A percentile compares a stretch with the other conserved stretches of the same genome.
phyloP scores from a whole-genome alignment of 2,113 vertebrate genomes.

The Oriolus oriolus region DNA sequence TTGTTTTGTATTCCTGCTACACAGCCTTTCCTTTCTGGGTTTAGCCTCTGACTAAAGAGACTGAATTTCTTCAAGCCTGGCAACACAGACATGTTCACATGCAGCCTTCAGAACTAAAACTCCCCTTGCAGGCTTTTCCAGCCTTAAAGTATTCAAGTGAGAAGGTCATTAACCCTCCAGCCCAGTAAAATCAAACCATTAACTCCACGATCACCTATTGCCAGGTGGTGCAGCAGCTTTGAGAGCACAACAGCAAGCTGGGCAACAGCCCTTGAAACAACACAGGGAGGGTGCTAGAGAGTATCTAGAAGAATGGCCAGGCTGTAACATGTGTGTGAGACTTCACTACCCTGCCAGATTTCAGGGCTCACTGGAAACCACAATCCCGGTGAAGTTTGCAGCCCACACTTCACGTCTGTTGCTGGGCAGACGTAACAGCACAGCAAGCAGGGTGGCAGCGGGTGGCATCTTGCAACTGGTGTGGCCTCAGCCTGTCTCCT shows the following conservation, averaged over 20 bases:
- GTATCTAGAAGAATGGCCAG: background rate
- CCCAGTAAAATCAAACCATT: background rate
- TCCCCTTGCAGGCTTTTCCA: background rate
- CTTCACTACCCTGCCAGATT: background rate
- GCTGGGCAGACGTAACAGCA: fast-evolving
- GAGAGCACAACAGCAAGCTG: background rate
- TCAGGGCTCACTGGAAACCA: background rate
- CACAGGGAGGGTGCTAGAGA: background rate
- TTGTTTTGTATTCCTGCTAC: background rate
- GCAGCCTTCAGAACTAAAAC: background rate
- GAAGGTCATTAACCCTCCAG: background rate
- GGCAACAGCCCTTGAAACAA: background rate
- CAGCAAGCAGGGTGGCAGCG: background rate
- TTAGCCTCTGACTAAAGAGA: background rate
- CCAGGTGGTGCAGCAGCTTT: background rate
- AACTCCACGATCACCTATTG: background rate
- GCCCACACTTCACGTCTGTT: background rate
- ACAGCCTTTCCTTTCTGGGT: background rate
- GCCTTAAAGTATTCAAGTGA: background rate
- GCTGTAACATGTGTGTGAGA: background rate
- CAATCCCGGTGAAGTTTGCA: fast-evolving
- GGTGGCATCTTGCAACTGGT: background rate
- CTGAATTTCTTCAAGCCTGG: background rate
- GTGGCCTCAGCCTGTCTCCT: background rate
- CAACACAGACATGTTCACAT: background rate